Evolutionary conservation across 2,113 vertebrate genomes (phyloP).

Genomic region (Callipepla squamata): DNA sequence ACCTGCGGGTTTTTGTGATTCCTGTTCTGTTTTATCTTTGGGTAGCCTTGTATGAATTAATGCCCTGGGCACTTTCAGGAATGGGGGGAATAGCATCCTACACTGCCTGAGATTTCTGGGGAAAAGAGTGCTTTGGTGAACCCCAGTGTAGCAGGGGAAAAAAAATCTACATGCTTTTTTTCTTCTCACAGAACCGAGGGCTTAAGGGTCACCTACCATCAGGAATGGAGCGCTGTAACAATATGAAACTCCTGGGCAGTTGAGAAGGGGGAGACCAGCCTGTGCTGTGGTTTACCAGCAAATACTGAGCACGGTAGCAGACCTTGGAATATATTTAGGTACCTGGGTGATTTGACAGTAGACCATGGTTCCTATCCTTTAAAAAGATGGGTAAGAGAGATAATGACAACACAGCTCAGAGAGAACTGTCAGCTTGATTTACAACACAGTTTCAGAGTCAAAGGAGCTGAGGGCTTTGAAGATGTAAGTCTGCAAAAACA

Average conservation of each 20-base stretch:
- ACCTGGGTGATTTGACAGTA: neutral
- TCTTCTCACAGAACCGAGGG: neutral
- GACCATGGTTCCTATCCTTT: neutral
- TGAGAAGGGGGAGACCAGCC: neutral
- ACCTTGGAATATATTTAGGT: neutral
- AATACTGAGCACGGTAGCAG: rapidly evolving
- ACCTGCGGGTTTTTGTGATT: neutral
- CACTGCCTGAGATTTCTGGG: neutral
- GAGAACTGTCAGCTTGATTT: neutral
- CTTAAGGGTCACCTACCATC: neutral
- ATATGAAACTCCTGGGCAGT: neutral
- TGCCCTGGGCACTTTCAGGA: neutral
- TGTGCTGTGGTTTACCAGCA: neutral
- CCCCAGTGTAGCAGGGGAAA: neutral
- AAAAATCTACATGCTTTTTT: neutral
- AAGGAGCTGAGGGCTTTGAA: neutral
- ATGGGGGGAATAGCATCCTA: neutral
- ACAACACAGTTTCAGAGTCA: neutral
- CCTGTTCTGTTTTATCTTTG: neutral
- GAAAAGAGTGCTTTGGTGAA: neutral
- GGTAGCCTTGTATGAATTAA: neutral
- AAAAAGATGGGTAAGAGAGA: neutral
- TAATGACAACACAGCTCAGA: neutral
- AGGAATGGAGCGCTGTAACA: neutral
- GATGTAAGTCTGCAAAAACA: neutral